Percentiles rank a stretch among this genome's conserved stretches.
These are phyloP conservation scores for Drosophila formosana DNA, from an alignment of 2,888 invertebrate genomes.

Conservation along the genomic window DNA sequence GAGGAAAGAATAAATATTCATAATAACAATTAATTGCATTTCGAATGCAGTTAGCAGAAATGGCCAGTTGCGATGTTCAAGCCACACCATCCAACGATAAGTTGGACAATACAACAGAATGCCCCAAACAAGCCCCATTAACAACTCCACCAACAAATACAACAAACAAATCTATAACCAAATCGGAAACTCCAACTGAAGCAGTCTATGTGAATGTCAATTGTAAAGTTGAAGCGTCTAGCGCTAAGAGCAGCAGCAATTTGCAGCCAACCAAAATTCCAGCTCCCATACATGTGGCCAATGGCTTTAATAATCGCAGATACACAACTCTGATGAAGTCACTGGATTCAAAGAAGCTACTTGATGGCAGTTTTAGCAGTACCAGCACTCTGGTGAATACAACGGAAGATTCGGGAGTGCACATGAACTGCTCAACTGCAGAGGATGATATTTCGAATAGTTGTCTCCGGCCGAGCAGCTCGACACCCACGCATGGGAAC, in stretches of 20 bases:
- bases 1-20: neutral
- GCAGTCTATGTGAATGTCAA: neutral
- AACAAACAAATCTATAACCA: conserved; percentile 1
- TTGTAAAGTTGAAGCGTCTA: neutral
- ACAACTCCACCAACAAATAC: neutral
- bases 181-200: conserved; percentile 1
- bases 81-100: conserved; percentile 43
- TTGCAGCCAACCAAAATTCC: conserved; percentile 53
- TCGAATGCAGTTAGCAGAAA: conserved; percentile 37
- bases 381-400: conserved; percentile 13
- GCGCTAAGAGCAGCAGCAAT: neutral
- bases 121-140: neutral
- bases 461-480: conserved; percentile 1
- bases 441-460: conserved; percentile 24
- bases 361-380: conserved; percentile 4
- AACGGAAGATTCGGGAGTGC: conserved; percentile 53
- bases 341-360: neutral
- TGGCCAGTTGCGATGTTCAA: conserved; percentile 63
- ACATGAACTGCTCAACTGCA: conserved; percentile 41
- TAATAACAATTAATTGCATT: neutral
- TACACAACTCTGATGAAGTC: conserved; percentile 37
- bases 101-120: conserved; percentile 11
- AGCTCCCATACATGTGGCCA: conserved; percentile 32
- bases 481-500: conserved; percentile 1
- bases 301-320: conserved; percentile 36